Evolutionary conservation across 2,113 vertebrate species (phyloP).

Genomic region (Lophura nycthemera): DNA sequence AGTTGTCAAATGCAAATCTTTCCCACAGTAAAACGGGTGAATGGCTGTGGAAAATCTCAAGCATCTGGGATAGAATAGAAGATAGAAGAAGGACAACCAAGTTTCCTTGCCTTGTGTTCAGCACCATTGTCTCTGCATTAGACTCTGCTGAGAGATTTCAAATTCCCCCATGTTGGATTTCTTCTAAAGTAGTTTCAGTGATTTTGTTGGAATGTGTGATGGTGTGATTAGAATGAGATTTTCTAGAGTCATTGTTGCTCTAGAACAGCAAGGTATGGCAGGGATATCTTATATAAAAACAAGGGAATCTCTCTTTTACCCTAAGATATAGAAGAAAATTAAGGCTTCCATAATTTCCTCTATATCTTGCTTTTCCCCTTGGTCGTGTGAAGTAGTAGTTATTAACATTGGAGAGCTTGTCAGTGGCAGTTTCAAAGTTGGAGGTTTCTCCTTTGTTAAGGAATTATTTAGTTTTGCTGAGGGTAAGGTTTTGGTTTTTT

Average conservation of each 20-base stretch:
- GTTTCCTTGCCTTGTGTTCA: not conserved
- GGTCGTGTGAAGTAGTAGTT: not conserved
- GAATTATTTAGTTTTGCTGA: not conserved
- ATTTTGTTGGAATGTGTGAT: not conserved
- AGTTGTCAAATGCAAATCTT: slow-evolving; percentile 50
- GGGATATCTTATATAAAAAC: not conserved
- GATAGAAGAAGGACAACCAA: not conserved
- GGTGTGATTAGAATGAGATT: not conserved
- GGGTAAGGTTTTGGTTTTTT: not conserved
- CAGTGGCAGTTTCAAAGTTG: not conserved
- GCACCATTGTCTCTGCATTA: not conserved
- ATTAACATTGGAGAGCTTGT: not conserved
- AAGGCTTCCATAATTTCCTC: not conserved
- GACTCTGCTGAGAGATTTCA: not conserved
- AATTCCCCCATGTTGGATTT: not conserved
- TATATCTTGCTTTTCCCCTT: not conserved
- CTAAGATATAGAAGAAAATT: not conserved
- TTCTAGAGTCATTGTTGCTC: not conserved
- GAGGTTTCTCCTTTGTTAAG: not conserved
- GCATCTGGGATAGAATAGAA: not conserved
- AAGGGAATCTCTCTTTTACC: not conserved
- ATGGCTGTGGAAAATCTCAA: slow-evolving; percentile 38
- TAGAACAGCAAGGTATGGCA: not conserved
- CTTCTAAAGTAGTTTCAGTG: not conserved
- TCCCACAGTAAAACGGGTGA: not conserved